These are phyloP conservation scores for Heteromurus nitidus DNA, from an alignment of 2,888 invertebrate species.

Conservation along the genomic window DNA sequence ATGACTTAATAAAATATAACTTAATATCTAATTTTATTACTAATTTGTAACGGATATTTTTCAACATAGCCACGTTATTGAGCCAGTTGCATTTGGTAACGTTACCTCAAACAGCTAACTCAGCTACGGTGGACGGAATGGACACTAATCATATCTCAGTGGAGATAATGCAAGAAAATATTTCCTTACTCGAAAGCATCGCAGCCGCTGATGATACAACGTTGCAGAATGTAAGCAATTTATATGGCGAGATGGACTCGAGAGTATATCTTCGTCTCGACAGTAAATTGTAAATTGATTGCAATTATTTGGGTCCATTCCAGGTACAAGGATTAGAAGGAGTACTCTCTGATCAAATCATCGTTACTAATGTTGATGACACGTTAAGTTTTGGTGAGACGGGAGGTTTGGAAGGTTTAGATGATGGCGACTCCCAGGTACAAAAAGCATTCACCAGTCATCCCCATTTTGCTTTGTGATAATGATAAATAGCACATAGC, in stretches of 20 bases:
- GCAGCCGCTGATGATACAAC: constrained; percentile 69
- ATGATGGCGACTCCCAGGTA: constrained; percentile 69
- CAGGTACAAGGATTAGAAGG: constrained; percentile 73
- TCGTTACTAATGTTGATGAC: constrained; percentile 72
- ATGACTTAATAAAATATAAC: neutral
- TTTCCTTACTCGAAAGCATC: constrained; percentile 72
- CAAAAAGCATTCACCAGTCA: neutral
- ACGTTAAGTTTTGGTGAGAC: constrained; percentile 68
- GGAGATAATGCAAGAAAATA: constrained; percentile 72
- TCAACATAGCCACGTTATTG: constrained; percentile 64
- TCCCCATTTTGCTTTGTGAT: neutral
- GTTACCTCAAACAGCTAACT: constrained; percentile 44
- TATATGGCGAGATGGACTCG: neutral
- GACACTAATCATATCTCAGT: constrained; percentile 70
- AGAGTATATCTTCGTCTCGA: neutral
- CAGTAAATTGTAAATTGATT: neutral
- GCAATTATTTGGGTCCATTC: neutral
- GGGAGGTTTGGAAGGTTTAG: constrained; percentile 63
- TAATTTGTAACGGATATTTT: constrained; percentile 5
- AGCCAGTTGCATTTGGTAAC: constrained; percentile 70
- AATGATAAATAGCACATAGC: too few species aligned
- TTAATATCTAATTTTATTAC: neutral
- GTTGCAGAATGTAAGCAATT: constrained; percentile 59
- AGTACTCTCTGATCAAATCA: constrained; percentile 71
- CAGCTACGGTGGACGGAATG: constrained; percentile 60